Conservation (phyloP, 92 coral and sea anemone genomes). For the Plumapathes pennacea region DNA sequence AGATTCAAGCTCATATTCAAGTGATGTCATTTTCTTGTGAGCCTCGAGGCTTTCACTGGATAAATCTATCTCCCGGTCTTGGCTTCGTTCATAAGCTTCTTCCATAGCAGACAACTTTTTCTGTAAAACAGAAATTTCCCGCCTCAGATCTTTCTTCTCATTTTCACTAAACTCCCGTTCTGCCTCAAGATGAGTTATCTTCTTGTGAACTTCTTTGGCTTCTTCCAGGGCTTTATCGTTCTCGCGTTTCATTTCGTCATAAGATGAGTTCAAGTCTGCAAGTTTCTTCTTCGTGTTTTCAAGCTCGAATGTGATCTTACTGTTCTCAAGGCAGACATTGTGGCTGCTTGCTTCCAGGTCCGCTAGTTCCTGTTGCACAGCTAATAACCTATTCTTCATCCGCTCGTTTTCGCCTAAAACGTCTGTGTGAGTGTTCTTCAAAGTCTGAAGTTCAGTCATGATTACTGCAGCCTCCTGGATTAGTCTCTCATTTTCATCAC, state of each 20-base stretch:
- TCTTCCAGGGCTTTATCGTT: conserved; percentile 41
- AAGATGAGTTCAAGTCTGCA: conserved; percentile 31
- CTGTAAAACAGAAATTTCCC: conserved; percentile 56
- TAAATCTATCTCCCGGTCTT: conserved; percentile 59
- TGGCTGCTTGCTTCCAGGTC: conserved; percentile 37
- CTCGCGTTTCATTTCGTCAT: conserved; percentile 27
- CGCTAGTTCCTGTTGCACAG: conserved; percentile 20
- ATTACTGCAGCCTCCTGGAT: conserved; percentile 45
- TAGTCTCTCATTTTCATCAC: conserved; percentile 53
- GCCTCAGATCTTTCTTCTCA: conserved; percentile 57
- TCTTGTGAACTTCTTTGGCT: conserved; percentile 39
- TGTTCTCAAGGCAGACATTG: conserved; percentile 48
- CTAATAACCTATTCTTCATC: conserved; percentile 46
- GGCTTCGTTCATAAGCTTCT: conserved; percentile 45
- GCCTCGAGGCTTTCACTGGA: conserved; percentile 61
- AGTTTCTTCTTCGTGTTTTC: conserved; percentile 35
- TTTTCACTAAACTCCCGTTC: conserved; percentile 62
- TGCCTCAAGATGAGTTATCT: conserved; percentile 62
- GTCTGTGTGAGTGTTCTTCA: conserved; percentile 33
- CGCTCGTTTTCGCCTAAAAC: conserved; percentile 40
- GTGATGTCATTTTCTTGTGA: conserved; percentile 59
- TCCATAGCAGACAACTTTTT: conserved; percentile 59
- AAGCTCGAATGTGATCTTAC: conserved; percentile 43
- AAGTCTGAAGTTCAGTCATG: conserved; percentile 28
- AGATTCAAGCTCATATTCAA: conserved; percentile 63